A percentile compares a stretch with the other conserved stretches of the same genome.
Evolutionary conservation across 1,140 invertebrate species (phyloP).

Genomic region (Laupala kohalensis): DNA sequence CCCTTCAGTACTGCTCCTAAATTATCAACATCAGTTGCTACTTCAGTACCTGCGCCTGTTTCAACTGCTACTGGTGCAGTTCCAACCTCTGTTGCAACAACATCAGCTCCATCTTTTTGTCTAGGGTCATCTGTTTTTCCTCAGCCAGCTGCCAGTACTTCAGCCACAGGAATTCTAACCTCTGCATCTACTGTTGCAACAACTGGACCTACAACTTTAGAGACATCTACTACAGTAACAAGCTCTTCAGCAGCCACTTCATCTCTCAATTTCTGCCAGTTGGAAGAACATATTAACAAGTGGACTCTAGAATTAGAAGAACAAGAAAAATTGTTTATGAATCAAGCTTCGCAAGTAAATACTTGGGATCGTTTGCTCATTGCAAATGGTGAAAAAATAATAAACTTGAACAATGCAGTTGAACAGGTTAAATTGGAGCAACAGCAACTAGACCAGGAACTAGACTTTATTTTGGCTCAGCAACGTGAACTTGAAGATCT

Average conservation of each 20-base stretch:
- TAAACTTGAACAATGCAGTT: constrained; percentile 64
- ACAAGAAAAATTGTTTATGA: constrained; percentile 84
- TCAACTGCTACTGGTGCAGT: too few relatives aligned
- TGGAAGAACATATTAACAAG: constrained; percentile 90
- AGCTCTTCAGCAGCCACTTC: constrained; percentile 28
- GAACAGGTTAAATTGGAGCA: constrained; percentile 80
- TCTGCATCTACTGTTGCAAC: too few relatives aligned
- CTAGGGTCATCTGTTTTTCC: too few relatives aligned
- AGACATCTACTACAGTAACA: constrained; percentile 1
- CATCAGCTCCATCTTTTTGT: too few relatives aligned
- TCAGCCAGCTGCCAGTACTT: too few relatives aligned
- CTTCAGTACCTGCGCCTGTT: too few relatives aligned
- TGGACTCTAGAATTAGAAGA: constrained; percentile 89
- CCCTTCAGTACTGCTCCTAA: too few relatives aligned
- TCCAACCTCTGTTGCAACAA: too few relatives aligned
- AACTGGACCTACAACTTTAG: neutral
- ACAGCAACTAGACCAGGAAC: constrained; percentile 75
- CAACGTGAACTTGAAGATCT: constrained; percentile 85
- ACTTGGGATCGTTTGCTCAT: constrained; percentile 86
- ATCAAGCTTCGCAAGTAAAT: constrained; percentile 89
- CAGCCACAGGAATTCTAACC: too few relatives aligned
- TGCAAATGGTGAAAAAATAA: constrained; percentile 77
- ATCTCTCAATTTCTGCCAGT: constrained; percentile 68
- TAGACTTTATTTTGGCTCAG: constrained; percentile 88
- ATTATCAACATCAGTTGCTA: too few relatives aligned